Evolutionary conservation across 2,113 vertebrate genomes (phyloP).

Genomic region (Cynopterus brachyotis): DNA sequence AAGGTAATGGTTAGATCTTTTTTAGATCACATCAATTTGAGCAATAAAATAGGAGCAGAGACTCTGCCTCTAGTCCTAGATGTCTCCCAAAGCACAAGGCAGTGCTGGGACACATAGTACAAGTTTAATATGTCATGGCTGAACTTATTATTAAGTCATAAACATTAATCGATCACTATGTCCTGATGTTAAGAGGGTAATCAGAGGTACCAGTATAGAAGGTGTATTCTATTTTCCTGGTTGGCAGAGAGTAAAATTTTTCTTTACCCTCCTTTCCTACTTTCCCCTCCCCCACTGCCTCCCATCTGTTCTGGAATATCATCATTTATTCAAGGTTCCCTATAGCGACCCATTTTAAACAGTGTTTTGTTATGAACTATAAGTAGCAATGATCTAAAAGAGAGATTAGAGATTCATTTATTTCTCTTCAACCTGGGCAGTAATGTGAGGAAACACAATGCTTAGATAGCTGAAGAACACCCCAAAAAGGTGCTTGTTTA

Average conservation of each 20-base stretch:
- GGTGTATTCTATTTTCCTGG: background rate
- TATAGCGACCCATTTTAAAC: background rate
- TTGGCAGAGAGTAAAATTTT: background rate
- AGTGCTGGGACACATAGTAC: background rate
- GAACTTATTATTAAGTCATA: background rate
- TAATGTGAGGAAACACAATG: background rate
- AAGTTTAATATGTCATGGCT: background rate
- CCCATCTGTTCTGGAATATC: conserved; percentile 31
- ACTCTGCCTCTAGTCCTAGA: background rate
- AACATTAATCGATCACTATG: background rate
- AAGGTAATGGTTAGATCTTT: background rate
- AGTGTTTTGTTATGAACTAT: conserved; percentile 31
- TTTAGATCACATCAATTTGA: background rate
- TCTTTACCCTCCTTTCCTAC: background rate
- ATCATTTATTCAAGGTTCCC: background rate
- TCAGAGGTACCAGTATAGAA: background rate
- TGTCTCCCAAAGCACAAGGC: background rate
- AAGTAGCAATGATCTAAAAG: conserved; percentile 57
- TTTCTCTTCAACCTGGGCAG: background rate
- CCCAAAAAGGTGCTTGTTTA: background rate
- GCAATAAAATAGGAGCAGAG: background rate
- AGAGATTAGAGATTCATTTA: conserved; percentile 3
- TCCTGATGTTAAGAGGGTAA: background rate
- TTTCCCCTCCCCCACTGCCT: background rate
- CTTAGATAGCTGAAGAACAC: background rate